Evolutionary conservation across 2,888 invertebrate genomes (phyloP), one percentile per base, ranked within the genome.

Genomic region (Cataglyphis altisquamis): DNA sequence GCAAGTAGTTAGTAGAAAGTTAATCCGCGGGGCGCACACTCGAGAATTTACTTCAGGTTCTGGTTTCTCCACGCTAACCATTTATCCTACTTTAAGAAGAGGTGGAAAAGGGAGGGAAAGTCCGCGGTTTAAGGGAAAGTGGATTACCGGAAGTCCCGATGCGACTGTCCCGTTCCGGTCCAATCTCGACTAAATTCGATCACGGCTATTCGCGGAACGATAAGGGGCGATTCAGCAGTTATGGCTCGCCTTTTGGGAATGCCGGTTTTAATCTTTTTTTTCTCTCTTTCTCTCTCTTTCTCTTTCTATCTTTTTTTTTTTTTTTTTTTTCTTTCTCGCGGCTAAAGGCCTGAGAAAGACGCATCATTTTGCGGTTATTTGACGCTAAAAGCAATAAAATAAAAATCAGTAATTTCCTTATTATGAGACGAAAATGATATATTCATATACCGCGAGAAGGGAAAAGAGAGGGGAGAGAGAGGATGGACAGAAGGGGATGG

Each of bases 81-180:
- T 88, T 88, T 90, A 89, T 92, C 89, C 91, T 89, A 88, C 88
- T 90, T 88, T 86, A 86, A 86, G 88, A 87, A 85, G 64, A 8
- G 52, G 18, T 1, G 45, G 15, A 25, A 66, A 48, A 21, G 74
- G 48, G 64, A 21, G 39, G 25, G 64, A 39, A n/a, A 89, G 86
- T 39, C 82, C 87, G 88, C 88, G 90, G 90, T 90, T 90, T 89
- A 90, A 90, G 90, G 88, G 91, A 91, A 92, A 92, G 92, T 92
- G 90, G 92, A 92, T 92, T 92, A 91, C 91, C 86, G 89, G 87
- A 89, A 90, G 90, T 90, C 90, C 83, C 83, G 36, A 86, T 66
- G 85, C 89, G 88, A 90, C 84, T 87, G 87, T 88, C 84, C 86
- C 87, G 89, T 83, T 85, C 88, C 81, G 75, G 84, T 90, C 83